A percentile compares a stretch with the other conserved stretches of the same genome.
Conservation (phyloP, 2,797 vertebrate species). For the Atherinosoma microstoma region DNA sequence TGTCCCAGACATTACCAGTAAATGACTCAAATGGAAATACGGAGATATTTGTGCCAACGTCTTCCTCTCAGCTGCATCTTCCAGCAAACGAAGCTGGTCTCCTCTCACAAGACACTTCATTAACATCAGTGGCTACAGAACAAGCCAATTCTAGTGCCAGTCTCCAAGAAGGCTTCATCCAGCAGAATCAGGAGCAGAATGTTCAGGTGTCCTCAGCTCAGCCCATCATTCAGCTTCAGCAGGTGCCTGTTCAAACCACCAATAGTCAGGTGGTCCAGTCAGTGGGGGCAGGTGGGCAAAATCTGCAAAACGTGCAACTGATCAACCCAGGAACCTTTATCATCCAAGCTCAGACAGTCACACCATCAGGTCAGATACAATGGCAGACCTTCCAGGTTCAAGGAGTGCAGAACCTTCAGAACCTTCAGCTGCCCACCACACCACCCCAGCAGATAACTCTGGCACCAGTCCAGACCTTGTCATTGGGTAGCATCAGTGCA, state of each 20-base stretch:
- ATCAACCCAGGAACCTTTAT: constrained; percentile 99
- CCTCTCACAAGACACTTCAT: constrained; percentile 87
- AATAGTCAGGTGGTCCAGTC: constrained; percentile 94
- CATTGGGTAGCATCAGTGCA: constrained; percentile 92
- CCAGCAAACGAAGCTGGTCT: constrained; percentile 90
- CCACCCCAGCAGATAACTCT: constrained; percentile 97
- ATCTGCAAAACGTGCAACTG: constrained; percentile 95
- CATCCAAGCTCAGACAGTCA: constrained; percentile 99
- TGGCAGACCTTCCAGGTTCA: constrained; percentile 99
- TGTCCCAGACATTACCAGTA: constrained; percentile 88
- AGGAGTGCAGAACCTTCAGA: constrained; percentile 98
- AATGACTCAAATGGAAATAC: constrained; percentile 90
- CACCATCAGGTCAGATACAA: constrained; percentile 97
- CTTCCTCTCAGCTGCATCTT: constrained; percentile 91
- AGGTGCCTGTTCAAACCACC: constrained; percentile 89
- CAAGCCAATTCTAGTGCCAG: constrained; percentile 86
- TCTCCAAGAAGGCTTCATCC: constrained; percentile 92
- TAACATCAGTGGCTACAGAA: constrained; percentile 82
- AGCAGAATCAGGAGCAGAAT: constrained; percentile 91
- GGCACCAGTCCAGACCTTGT: constrained; percentile 96
- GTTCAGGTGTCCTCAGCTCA: constrained; percentile 93
- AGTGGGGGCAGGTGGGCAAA: constrained; percentile 86
- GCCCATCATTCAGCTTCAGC: constrained; percentile 94
- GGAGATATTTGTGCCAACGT: constrained; percentile 97
- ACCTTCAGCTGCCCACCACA: constrained; percentile 96